Evolutionary conservation across 2,113 vertebrate species (phyloP), one percentile per base, ranked within the genome.

Genomic region (Sylvietta virens): DNA sequence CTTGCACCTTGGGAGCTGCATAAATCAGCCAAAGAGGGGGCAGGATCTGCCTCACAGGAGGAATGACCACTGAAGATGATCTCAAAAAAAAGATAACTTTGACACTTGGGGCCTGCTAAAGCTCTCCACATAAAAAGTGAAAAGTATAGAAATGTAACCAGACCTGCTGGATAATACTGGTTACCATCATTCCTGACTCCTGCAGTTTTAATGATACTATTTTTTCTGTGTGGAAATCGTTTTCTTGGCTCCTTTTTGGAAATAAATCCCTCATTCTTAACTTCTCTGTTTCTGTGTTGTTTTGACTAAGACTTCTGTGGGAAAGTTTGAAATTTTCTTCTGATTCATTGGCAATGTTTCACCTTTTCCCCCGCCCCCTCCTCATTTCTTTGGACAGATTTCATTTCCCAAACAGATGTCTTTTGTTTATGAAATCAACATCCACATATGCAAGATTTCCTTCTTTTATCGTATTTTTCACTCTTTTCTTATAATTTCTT

Each of bases 291-390:
- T 97, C 95, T 95, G 54, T 65, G 35, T 33, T 65, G 35, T 24
- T 89, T 91, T 81, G 65, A 78, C 79, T 89, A 66, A 91, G 87
- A 92, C 92, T 96, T 97, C 95, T 74, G 35, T 94, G 95, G 78
- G 94, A 97, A 95, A 85, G 60, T 90, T 54, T 62, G 48, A 81
- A 64, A 90, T 88, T 80, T 92, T 89, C 37, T 91, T 85, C 86
- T 94, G 77, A 88, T 93, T 91, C 64, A 65, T 23, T 97, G 85
- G 87, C 87, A 86, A 44, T 8, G 27, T 86, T 94, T 97, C 90
- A 94, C 87, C 81, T 94, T 91, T 94, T 37, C 11, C 67, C 35
- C 56, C 22, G 0, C 27, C 35, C 47, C 40, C 47, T 90, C 37
- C 58, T 78, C 19, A 54, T 65, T 89, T 91, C 86, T 92, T 77